Percentiles rank a stretch among this genome's conserved stretches.
Conservation (phyloP, 2,797 vertebrate species). For the Morelia viridis region DNA sequence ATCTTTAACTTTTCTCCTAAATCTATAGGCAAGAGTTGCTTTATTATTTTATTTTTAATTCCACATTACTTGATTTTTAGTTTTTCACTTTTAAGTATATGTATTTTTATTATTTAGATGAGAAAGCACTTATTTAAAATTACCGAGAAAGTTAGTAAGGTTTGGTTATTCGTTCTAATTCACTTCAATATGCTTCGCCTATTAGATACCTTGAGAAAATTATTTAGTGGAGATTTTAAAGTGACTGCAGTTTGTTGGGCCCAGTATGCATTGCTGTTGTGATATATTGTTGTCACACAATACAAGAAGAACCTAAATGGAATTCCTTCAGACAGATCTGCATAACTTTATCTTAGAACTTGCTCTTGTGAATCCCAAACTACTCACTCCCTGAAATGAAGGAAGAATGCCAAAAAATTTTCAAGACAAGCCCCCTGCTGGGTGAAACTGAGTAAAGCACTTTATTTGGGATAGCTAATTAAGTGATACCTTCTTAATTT, state of each 20-base stretch:
- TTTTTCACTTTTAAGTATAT: not conserved
- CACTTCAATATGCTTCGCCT: not conserved
- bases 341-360: not conserved
- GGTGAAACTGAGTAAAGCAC: constrained; percentile 5
- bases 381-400: not conserved
- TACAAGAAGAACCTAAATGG: not conserved
- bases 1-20: not conserved
- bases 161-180: not conserved
- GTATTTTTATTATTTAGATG: not conserved
- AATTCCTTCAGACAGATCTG: not conserved
- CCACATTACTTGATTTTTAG: not conserved
- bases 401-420: not conserved
- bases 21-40: not conserved
- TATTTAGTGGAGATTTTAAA: not conserved
- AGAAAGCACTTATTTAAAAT: not conserved
- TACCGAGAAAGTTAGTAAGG: not conserved
- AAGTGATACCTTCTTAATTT: not conserved
- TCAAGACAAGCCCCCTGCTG: constrained; percentile 31
- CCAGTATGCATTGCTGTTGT: too few species aligned
- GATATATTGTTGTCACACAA: too few species aligned
- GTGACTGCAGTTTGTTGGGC: not conserved
- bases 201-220: not conserved
- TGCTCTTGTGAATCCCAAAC: not conserved
- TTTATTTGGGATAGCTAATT: not conserved
- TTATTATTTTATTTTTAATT: not conserved